Percentiles rank a stretch among this genome's conserved stretches.
Conservation (phyloP, 2,113 vertebrate genomes). For the Chionomys nivalis region DNA sequence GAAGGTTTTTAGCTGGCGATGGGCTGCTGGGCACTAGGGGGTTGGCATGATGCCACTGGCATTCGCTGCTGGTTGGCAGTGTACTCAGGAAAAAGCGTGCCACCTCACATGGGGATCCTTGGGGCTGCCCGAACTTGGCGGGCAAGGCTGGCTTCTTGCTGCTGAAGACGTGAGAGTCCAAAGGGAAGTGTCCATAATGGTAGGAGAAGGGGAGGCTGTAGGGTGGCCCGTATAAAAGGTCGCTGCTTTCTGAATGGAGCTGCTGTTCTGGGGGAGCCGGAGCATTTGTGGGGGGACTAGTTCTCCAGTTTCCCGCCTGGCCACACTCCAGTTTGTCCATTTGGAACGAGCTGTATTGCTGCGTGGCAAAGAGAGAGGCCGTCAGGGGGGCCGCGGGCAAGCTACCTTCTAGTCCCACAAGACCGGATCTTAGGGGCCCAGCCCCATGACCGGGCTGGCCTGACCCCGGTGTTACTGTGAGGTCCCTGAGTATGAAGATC, state of each 20-base stretch:
- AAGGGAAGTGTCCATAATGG: slow-evolving; percentile 88
- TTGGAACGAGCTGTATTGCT: slow-evolving; percentile 87
- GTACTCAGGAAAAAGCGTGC: slow-evolving; percentile 89
- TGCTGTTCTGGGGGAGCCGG: slow-evolving; percentile 85
- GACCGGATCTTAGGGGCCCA: accelerated
- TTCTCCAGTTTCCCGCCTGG: slow-evolving; percentile 88
- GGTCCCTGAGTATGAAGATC: background rate
- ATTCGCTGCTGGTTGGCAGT: slow-evolving; percentile 87
- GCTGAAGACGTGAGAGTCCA: slow-evolving; percentile 86
- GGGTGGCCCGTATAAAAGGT: slow-evolving; percentile 85
- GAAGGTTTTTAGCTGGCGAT: slow-evolving; percentile 82
- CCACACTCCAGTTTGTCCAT: slow-evolving; percentile 88
- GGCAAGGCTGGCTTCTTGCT: slow-evolving; percentile 87
- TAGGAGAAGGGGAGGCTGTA: slow-evolving; percentile 90
- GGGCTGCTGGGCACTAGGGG: slow-evolving; percentile 84
- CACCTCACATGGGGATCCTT: slow-evolving; percentile 87
- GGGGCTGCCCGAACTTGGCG: slow-evolving; percentile 85
- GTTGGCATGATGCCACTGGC: slow-evolving; percentile 89
- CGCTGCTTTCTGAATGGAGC: slow-evolving; percentile 86
- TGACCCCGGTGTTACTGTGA: background rate
- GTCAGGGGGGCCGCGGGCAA: accelerated
- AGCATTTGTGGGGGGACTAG: slow-evolving; percentile 83
- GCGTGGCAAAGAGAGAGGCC: slow-evolving; percentile 40
- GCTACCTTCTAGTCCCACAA: accelerated
- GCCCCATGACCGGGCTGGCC: background rate